phyloP scores from a whole-genome alignment of 2,888 invertebrate species.

The Parnassius smintheus region DNA sequence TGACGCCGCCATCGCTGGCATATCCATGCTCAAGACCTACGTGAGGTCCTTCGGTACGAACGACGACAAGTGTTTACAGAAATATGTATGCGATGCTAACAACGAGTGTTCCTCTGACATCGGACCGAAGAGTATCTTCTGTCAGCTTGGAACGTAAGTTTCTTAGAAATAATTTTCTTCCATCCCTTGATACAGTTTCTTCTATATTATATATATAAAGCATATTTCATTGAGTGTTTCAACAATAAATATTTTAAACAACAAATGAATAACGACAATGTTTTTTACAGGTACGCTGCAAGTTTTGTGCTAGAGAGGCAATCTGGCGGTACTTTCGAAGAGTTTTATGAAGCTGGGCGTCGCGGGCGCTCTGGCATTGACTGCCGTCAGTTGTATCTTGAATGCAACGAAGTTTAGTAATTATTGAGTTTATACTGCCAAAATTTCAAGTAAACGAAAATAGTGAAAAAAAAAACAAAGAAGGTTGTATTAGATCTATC shows the following conservation, averaged over 20 bases:
- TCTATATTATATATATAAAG: too few relatives aligned
- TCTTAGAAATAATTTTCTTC: too few relatives aligned
- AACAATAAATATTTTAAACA: background rate
- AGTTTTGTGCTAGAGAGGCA: constrained; percentile 91
- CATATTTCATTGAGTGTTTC: too few relatives aligned
- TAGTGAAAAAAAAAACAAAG: constrained; percentile 4
- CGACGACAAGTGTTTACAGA: constrained; percentile 92
- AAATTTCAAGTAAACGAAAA: constrained; percentile 23
- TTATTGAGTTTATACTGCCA: constrained; percentile 29
- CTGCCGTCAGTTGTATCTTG: constrained; percentile 91
- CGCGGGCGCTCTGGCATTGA: constrained; percentile 92
- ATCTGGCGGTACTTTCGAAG: constrained; percentile 87
- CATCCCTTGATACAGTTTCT: too few relatives aligned
- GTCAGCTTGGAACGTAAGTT: constrained; percentile 95
- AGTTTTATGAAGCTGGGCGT: constrained; percentile 92
- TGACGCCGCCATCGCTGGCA: constrained; percentile 93
- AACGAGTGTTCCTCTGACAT: constrained; percentile 91
- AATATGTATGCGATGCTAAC: constrained; percentile 94
- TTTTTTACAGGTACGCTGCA: constrained; percentile 87
- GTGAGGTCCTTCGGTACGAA: constrained; percentile 88
- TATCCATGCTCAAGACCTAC: constrained; percentile 94
- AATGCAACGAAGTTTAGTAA: constrained; percentile 92
- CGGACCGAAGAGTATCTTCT: constrained; percentile 92
- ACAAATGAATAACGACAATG: constrained; percentile 3
- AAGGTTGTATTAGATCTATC: constrained; percentile 3